Evolutionary conservation across 2,888 invertebrate species (phyloP), one percentile per base, ranked within the genome.

Genomic region (Glyphotaelius pellucidus): DNA sequence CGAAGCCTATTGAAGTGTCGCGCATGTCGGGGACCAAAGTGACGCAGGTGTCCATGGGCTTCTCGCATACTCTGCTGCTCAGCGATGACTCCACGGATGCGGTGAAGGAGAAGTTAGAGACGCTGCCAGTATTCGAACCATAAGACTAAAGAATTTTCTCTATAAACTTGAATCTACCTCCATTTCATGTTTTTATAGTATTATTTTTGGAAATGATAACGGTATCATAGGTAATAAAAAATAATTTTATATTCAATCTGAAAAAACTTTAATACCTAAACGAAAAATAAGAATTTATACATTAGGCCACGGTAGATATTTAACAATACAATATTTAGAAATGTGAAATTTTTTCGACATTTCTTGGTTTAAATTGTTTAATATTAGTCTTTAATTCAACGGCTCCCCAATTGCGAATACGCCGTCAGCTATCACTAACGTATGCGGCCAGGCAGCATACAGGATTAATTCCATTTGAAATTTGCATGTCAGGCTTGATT

Each of bases 1-100:
- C 98, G 1, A 97, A 97, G 52, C 99, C 99, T 35, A 98, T 98
- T 95, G 99, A 99, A 96, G 98, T 99, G 94, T 96, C 96, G 89
- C 97, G 97, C 92, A 96, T 98, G 95, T 97, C 97, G 91, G 98
- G 98, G 79, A 95, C 98, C 92, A 97, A 98, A 95, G 97, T 98
- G 93, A 97, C 97, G 85, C 97, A 97, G 93, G 97, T 99, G 81
- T 95, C 98, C 2, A 98, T 98, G 97, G 99, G 99, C 4, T 97
- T 97, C 94, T 98, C 98, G 5, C 99, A 99, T 95, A 98, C 98
- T 2, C 95, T 98, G 94, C 95, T 98, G 9, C 94, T 97, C 31
- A 96, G 96, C 92, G 96, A 97, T 93, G 96, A 96, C 81, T 94
- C 96, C 14, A 94, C 95, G 9, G 97, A 97, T 47, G 95, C 95